Evolutionary conservation across 2,113 vertebrate species (phyloP).

Genomic region (Alexandromys fortis): DNA sequence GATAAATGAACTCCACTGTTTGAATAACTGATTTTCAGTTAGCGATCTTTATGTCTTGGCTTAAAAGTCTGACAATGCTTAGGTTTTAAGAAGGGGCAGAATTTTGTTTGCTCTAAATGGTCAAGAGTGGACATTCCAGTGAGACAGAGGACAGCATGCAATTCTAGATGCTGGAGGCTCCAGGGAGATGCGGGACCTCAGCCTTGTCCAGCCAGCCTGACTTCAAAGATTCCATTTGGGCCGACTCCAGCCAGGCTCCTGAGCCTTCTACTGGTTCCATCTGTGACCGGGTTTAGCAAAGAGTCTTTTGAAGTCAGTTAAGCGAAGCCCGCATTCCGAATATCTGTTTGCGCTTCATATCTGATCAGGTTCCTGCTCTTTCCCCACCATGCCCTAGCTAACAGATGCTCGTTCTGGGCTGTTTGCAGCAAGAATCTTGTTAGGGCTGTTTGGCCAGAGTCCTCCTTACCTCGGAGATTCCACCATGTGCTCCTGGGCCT

Average conservation of each 20-base stretch:
- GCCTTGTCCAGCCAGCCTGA: no score
- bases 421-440: not conserved
- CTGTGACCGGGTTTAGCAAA: not conserved
- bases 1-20: not conserved
- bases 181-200: not conserved
- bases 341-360: not conserved
- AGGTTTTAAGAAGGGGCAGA: not conserved
- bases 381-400: no score
- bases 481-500: no score
- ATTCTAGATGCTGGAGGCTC: not conserved
- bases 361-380: not conserved
- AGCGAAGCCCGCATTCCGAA: not conserved
- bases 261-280: not conserved
- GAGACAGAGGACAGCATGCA: not conserved
- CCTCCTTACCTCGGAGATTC: not conserved
- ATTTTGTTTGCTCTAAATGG: not conserved
- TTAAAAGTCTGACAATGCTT: not conserved
- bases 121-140: no score
- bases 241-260: not conserved
- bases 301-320: not conserved
- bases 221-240: not conserved
- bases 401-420: not conserved
- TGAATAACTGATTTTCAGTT: not conserved
- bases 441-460: not conserved
- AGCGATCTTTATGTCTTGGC: not conserved